Conservation (phyloP, 2,113 vertebrate genomes). For the Terrapene triunguis region DNA sequence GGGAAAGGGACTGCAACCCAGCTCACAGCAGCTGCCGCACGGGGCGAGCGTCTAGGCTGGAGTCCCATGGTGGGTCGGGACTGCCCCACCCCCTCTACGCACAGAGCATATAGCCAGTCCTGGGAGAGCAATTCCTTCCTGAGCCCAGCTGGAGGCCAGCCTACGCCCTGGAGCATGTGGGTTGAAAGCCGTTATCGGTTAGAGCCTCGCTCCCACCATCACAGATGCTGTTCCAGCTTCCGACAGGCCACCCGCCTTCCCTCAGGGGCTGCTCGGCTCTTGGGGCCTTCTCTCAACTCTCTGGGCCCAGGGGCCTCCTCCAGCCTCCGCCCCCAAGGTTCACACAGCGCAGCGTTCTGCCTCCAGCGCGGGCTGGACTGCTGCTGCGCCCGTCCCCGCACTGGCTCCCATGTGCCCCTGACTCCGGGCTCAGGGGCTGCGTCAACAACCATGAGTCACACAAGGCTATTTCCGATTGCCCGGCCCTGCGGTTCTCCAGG, state of each 20-base stretch:
- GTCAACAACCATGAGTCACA: too few relatives aligned
- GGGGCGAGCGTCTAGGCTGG: not conserved
- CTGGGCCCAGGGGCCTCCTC: not conserved
- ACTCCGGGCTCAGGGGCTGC: not conserved
- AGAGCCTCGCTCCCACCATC: not conserved
- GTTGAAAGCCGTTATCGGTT: not conserved
- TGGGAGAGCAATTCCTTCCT: not conserved
- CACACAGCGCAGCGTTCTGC: not conserved
- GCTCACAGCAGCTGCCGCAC: too few relatives aligned
- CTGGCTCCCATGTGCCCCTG: slow-evolving; percentile 26
- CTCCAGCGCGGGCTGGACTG: not conserved
- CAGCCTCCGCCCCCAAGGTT: not conserved
- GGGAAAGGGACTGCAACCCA: too few relatives aligned
- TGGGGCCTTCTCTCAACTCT: too few relatives aligned
- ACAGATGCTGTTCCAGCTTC: too few relatives aligned
- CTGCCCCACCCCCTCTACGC: not conserved
- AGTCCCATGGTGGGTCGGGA: not conserved
- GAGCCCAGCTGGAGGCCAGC: not conserved
- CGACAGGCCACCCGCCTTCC: not conserved
- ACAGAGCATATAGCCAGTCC: not conserved
- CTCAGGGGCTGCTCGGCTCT: too few relatives aligned
- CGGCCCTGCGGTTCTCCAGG: slow-evolving; percentile 53
- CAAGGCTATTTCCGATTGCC: slow-evolving; percentile 49
- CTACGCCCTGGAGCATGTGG: not conserved
- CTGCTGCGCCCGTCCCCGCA: slow-evolving; percentile 23